These are phyloP conservation scores for Ornithorhynchus anatinus DNA, from an alignment of 2,113 vertebrate species.

Conservation along the genomic window DNA sequence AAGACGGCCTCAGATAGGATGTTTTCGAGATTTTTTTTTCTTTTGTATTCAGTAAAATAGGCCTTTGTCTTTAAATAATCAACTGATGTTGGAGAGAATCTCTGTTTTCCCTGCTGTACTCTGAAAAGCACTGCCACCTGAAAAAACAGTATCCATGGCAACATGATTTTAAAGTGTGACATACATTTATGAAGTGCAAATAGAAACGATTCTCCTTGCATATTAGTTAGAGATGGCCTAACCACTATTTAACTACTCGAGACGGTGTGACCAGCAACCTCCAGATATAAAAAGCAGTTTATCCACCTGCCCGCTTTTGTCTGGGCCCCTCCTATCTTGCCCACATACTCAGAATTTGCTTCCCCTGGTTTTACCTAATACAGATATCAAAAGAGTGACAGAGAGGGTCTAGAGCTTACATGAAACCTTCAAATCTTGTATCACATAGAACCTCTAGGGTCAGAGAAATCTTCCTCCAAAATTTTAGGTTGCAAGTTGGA, in stretches of 20 bases:
- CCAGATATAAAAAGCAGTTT: background rate
- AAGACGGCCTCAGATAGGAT: background rate
- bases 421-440: no score
- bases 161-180: background rate
- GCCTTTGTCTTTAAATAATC: background rate
- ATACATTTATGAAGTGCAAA: background rate
- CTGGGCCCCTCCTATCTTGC: background rate
- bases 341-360: background rate
- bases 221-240: background rate
- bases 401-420: no score
- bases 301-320: background rate
- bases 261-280: background rate
- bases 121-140: background rate
- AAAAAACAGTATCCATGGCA: slow-evolving; percentile 8
- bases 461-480: no score
- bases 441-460: no score
- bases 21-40: background rate
- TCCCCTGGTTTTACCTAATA: background rate
- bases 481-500: no score
- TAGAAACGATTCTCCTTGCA: accelerated
- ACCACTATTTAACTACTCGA: no score
- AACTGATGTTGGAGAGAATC: background rate
- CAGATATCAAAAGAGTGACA: no score
- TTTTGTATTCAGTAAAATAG: background rate
- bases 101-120: background rate